Evolutionary conservation across 2,113 vertebrate genomes (phyloP), one percentile per base, ranked within the genome.

Genomic region (Cephalophus harveyi): DNA sequence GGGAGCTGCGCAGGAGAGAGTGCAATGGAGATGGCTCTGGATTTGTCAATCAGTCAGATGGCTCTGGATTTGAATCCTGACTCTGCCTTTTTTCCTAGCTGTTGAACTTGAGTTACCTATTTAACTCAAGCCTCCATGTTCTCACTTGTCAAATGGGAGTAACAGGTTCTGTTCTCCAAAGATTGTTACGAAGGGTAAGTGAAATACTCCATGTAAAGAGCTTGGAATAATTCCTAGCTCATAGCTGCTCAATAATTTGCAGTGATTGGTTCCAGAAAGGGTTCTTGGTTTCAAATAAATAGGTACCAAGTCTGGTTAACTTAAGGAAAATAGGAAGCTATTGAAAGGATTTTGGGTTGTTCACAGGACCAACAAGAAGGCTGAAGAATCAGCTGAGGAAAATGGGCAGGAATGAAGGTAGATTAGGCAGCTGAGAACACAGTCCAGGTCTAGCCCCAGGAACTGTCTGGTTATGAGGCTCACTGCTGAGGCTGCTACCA

Each of bases 321-420:
- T 87, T 94, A 50, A 81, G 50, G 28, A 83, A 46, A 86, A 78
- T 3, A 79, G 91, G 76, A 95, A 97, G 88, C 83, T 67, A 30
- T n/a, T 90, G 55, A 78, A 90, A 87, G 71, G 55, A 19, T 92
- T 62, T 59, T 57, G 89, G 86, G 5, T 93, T 36, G 94, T 43
- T 94, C 52, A 33, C 16, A 67, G 87, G 62, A 67, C 64, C 79
- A 82, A 95, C 85, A 97, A 85, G 91, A 97, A 83, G 50, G 36
- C 52, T 52, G 36, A 78, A 90, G 90, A 88, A 33, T 28, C 67
- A 86, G 93, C 84, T 10, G 30, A 93, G 64, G 76, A 78, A 95
- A 90, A 93, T 71, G 90, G 52, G 19, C 82, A 90, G 85, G 91
- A 95, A 90, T n/a, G 14, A 59, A 87, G 27, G 55, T 57, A 60